Evolutionary conservation across 2,797 vertebrate species (phyloP).

Genomic region (Gadopsis bispinosus): DNA sequence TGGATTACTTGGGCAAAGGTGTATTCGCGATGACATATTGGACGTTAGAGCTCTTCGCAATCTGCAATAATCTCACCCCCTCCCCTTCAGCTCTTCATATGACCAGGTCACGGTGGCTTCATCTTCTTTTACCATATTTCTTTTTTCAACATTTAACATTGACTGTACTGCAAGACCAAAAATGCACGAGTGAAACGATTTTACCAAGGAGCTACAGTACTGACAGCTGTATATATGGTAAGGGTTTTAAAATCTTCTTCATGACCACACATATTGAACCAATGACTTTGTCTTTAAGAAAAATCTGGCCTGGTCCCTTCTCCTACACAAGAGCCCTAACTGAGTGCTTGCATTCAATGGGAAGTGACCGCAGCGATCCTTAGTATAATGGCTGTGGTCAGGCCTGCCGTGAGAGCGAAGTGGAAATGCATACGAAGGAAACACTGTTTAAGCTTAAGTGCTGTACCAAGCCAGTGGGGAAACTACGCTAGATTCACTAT

Average conservation of each 20-base stretch:
- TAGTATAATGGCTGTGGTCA: slow-evolving; percentile 3
- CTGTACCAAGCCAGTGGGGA: slow-evolving; percentile 3
- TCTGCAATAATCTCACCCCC: too few relatives aligned
- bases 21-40: not conserved
- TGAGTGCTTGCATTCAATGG: not conserved
- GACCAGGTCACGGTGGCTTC: not conserved
- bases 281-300: not conserved
- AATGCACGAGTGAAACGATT: not conserved
- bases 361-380: slow-evolving; percentile 5
- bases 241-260: not conserved
- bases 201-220: not conserved
- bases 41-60: not conserved
- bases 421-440: not conserved
- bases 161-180: not conserved
- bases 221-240: too few relatives aligned
- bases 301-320: not conserved
- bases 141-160: too few relatives aligned
- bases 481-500: not conserved
- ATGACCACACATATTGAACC: not conserved
- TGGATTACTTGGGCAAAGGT: not conserved
- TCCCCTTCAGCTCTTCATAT: not conserved
- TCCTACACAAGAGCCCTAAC: not conserved
- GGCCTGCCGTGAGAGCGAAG: not conserved
- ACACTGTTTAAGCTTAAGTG: not conserved
- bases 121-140: not conserved